Evolutionary conservation across 1,140 invertebrate genomes (phyloP).

Genomic region (Aphelinus atriplicis): DNA sequence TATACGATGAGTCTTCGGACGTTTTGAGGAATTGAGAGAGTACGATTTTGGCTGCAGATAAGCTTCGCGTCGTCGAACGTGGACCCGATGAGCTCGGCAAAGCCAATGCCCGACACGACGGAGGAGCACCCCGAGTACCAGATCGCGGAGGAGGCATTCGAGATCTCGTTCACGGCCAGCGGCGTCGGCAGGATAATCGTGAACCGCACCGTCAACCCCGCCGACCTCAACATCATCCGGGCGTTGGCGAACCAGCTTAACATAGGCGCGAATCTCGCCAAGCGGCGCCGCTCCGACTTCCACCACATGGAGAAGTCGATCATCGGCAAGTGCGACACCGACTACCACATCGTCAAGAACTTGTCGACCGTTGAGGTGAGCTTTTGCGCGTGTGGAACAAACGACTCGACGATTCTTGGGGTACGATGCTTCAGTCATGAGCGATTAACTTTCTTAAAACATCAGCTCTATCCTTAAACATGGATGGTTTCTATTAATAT

Average conservation of each 20-base stretch:
- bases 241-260: slow-evolving; percentile 37
- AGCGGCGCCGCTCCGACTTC: slow-evolving; percentile 1
- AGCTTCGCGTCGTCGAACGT: slow-evolving; percentile 30
- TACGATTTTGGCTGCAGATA: slow-evolving; percentile 1
- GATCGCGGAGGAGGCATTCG: slow-evolving; percentile 34
- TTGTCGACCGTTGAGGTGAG: not conserved
- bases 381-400: too few relatives aligned
- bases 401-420: too few relatives aligned
- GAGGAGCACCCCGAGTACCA: slow-evolving; percentile 36
- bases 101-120: slow-evolving; percentile 18
- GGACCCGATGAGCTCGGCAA: slow-evolving; percentile 12
- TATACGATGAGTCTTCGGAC: too few relatives aligned
- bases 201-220: slow-evolving; percentile 33
- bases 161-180: slow-evolving; percentile 29
- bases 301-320: slow-evolving; percentile 35
- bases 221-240: slow-evolving; percentile 35
- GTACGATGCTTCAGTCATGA: too few relatives aligned
- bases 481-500: too few relatives aligned
- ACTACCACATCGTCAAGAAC: slow-evolving; percentile 26
- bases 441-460: too few relatives aligned
- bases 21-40: too few relatives aligned
- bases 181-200: slow-evolving; percentile 37
- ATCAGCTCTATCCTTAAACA: too few relatives aligned
- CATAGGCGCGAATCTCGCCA: slow-evolving; percentile 33
- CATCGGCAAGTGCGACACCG: slow-evolving; percentile 40